A percentile compares a stretch with the other conserved stretches of the same genome.
These are phyloP conservation scores for Lasiurus cinereus DNA, from an alignment of 2,113 vertebrate species.

Conservation along the genomic window DNA sequence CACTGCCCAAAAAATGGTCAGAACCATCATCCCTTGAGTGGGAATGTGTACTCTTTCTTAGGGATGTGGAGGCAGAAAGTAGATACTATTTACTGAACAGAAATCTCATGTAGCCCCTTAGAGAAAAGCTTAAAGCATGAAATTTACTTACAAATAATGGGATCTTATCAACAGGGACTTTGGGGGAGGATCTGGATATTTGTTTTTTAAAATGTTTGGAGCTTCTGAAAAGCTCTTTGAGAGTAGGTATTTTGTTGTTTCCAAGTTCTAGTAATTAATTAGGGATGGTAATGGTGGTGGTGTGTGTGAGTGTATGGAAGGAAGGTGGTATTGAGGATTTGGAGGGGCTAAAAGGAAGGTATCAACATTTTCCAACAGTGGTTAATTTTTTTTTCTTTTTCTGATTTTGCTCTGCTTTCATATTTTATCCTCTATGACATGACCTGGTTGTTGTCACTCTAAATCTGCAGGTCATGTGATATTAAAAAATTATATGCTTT, in stretches of 20 bases:
- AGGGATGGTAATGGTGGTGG: not conserved
- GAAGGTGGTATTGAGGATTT: not conserved
- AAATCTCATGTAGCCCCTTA: not conserved
- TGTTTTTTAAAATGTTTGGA: constrained; percentile 19
- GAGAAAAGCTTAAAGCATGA: not conserved
- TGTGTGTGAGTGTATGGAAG: not conserved
- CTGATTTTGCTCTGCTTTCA: not conserved
- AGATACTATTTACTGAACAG: not conserved
- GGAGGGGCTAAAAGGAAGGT: not conserved
- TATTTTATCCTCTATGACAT: not conserved
- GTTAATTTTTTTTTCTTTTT: constrained; percentile 5
- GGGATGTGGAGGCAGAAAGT: not conserved
- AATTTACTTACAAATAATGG: not conserved
- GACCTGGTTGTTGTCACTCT: not conserved
- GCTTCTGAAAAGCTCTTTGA: not conserved
- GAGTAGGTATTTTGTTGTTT: not conserved
- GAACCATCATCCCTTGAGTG: not conserved
- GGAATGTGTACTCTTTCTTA: not conserved
- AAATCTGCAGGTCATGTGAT: not conserved
- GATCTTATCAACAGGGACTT: not conserved
- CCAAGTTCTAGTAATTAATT: not conserved
- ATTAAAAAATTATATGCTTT: not conserved
- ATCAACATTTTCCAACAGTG: not conserved
- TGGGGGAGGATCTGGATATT: not conserved
- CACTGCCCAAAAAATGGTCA: not conserved